Conservation (phyloP, 2,113 vertebrate genomes). For the Austrofundulus limnaeus region DNA sequence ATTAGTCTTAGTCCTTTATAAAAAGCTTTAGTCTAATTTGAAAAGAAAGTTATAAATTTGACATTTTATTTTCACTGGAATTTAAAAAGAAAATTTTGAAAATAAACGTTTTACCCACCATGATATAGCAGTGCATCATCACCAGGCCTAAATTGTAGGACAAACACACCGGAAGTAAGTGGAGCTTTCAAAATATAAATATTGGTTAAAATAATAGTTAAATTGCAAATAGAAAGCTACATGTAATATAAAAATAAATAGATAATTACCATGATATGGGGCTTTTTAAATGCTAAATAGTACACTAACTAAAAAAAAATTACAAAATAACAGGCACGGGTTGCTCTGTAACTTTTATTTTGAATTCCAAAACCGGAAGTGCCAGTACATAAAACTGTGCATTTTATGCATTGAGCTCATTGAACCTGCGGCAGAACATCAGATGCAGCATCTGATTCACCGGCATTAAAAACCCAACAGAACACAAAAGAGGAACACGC, state of each 20-base stretch:
- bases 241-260: too few relatives aligned
- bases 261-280: too few relatives aligned
- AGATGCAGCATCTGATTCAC: background rate
- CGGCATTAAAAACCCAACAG: background rate
- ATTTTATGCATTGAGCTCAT: slow-evolving; percentile 20
- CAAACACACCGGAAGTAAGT: background rate
- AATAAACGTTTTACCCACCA: too few relatives aligned
- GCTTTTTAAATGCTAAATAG: too few relatives aligned
- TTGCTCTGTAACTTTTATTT: slow-evolving; percentile 7
- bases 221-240: too few relatives aligned
- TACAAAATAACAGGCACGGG: background rate
- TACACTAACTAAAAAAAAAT: background rate
- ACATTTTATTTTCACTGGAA: too few relatives aligned
- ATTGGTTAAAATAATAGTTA: too few relatives aligned
- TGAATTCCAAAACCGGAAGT: slow-evolving; percentile 12
- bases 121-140: too few relatives aligned
- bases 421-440: slow-evolving; percentile 24
- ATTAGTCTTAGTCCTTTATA: too few relatives aligned
- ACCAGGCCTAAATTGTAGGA: background rate
- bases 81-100: too few relatives aligned
- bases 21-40: too few relatives aligned
- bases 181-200: slow-evolving; percentile 5
- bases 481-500: background rate
- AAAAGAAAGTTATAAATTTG: too few relatives aligned
- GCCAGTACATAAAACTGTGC: fast-evolving